Evolutionary conservation across 2,888 invertebrate genomes (phyloP).

Genomic region (Leistus spinibarbis): DNA sequence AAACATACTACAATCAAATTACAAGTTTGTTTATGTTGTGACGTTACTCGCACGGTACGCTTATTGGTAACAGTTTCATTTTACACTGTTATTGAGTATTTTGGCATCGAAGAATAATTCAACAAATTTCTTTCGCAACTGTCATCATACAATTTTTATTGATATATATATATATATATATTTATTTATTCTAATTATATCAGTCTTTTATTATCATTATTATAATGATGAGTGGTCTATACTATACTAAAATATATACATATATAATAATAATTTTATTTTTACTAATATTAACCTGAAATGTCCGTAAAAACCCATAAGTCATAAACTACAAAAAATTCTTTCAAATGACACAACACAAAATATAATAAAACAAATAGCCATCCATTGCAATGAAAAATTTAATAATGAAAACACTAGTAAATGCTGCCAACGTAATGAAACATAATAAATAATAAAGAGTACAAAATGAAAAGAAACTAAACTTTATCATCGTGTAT

Average conservation of each 20-base stretch:
- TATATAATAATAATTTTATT: neutral
- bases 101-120: too few species aligned
- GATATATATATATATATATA: neutral
- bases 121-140: neutral
- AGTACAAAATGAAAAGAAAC: neutral
- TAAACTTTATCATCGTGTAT: conserved; percentile 14
- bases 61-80: too few species aligned
- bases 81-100: too few species aligned
- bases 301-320: too few species aligned
- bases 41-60: too few species aligned
- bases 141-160: conserved; percentile 38
- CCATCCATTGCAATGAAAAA: too few species aligned
- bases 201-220: neutral
- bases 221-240: neutral
- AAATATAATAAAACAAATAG: too few species aligned
- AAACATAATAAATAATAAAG: neutral
- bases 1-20: too few species aligned
- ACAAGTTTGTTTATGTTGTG: too few species aligned
- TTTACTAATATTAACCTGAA: neutral
- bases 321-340: too few species aligned
- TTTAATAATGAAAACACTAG: neutral
- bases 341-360: too few species aligned
- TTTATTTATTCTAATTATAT: neutral
- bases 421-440: neutral
- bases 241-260: neutral